Base-by-base conservation (phyloP, 2,888 invertebrate species). In the Pristionchus mayeri region DNA sequence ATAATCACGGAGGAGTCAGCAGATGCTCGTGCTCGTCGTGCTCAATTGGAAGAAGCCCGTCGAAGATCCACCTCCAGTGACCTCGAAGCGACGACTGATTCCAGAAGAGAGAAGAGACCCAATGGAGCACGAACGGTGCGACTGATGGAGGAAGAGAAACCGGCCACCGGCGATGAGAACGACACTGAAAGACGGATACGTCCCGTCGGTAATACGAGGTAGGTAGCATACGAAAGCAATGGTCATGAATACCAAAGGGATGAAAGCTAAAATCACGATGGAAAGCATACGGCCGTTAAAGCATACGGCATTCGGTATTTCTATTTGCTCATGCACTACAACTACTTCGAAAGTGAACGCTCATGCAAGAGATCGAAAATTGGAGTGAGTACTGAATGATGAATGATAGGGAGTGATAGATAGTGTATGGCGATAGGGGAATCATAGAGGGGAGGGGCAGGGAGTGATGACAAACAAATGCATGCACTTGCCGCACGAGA, bases 1-100 rank as follows among this genome's bases (percentile, higher is more conserved):
- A 82, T 82, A 60, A 82, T 82, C 60, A 52, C 63, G 3, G 81
- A 82, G 48, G 81, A 82, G 30, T 82, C 81, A 27, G 81, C 81
- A 3, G 81, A 30, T 9, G 81, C 81, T 48, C 60, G 81, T 7
- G 48, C 27, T 27, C 60, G 81, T 50, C 48, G 81, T 34, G 48
- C 48, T 13, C n/a, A 63, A 63, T 48, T 21, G n/a, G n/a, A n/a
- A 0, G 81, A 82, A 60, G 81, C 44, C 30, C 71, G 71, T 44
- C 71, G 71, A 11, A n/a, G 71, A 40, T 71, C 71, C 6, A 13
- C 71, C 13, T 44, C 44, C 9, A 11, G 13, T 44, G 71, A 71
- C 40, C 9, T 27, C 18, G 81, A 82, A 37, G 37, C 76, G 76
- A 78, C 76, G 50, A 50, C 76, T 48, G 50, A 21, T 50, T 30